Base-by-base conservation (phyloP, 53 echinoderm and acorn worm species). In the Holothuria leucospilota region DNA sequence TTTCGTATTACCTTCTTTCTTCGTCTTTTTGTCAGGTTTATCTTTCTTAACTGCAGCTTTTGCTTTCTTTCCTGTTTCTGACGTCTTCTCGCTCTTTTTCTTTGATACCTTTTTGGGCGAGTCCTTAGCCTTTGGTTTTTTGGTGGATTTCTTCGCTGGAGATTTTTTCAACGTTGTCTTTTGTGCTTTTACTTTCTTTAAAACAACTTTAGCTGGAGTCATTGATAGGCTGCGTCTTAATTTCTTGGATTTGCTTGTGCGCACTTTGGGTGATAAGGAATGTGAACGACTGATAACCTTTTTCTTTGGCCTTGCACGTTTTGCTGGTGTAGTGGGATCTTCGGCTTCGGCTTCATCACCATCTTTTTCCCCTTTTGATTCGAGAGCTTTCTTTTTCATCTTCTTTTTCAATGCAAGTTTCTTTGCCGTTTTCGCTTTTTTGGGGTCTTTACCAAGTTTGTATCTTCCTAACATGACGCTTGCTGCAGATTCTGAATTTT, bases 231-330 rank as follows among this genome's bases (percentile, higher is more conserved):
- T 80, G n/a, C 80, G 52, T 61, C 80, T 51, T 25, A 81, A 25
- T 49, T 81, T 88, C 86, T 92, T 92, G 28, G 92, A 92, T 53
- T 88, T 88, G 56, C 89, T 92, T 63, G 81, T 81, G 14, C 81
- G 63, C 5, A 85, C 53, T 63, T 88, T 88, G 20, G 88, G 85
- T 24, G 92, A 92, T 5, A 88, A 89, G 2, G 90, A 86, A 51
- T 71, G 86, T 25, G 90, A 63, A 29, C 75, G 75, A 60, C 77
- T 81, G 8, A 71, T 21, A 2, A 64, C 20, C 81, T 39, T 79
- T 29, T 39, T 51, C 68, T 68, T 86, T 30, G 25, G 25, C 29
- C 13, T 51, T 12, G 24, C 15, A 59, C 80, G 51, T 56, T 51
- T 51, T 18, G 80, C 58, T 51, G 61, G 52, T 21, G 28, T 80